Percentiles rank a stretch among this genome's conserved stretches.
These are phyloP conservation scores for Saguinus imperator DNA, from an alignment of 2,113 vertebrate genomes.

Conservation along the genomic window DNA sequence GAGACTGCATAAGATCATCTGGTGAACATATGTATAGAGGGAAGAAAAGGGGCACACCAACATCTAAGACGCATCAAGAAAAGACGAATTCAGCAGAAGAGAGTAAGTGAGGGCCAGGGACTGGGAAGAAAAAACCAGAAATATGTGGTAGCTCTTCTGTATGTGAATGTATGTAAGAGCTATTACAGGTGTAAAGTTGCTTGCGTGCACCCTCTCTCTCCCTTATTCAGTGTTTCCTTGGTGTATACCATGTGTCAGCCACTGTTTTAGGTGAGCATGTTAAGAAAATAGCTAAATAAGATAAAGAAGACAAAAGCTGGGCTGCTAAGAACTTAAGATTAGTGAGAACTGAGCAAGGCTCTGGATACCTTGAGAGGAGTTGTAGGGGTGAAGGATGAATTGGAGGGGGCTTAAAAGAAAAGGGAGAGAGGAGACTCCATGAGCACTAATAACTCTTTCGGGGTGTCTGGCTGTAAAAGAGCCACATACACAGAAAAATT, in stretches of 20 bases:
- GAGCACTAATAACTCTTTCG: neutral
- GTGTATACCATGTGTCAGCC: no score
- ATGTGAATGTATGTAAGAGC: no score
- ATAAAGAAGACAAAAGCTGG: neutral
- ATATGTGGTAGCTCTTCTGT: no score
- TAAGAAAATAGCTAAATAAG: neutral
- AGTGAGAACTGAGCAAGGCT: neutral
- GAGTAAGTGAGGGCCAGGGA: neutral
- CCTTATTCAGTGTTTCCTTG: no score
- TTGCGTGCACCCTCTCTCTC: no score
- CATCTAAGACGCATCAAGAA: neutral
- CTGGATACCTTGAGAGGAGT: neutral
- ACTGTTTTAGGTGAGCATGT: neutral
- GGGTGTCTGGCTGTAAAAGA: neutral
- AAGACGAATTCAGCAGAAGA: slow-evolving; percentile 6
- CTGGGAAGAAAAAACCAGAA: neutral
- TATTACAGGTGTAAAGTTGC: no score
- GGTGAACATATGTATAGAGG: neutral
- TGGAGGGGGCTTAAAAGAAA: neutral
- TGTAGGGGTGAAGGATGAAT: neutral
- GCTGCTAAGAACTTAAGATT: neutral
- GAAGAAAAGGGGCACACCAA: neutral
- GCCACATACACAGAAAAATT: neutral
- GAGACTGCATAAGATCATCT: neutral
- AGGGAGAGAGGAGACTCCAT: neutral